Evolutionary conservation across 2,113 vertebrate species (phyloP), one percentile per base, ranked within the genome.

Genomic region (Grammomys dolichurus): DNA sequence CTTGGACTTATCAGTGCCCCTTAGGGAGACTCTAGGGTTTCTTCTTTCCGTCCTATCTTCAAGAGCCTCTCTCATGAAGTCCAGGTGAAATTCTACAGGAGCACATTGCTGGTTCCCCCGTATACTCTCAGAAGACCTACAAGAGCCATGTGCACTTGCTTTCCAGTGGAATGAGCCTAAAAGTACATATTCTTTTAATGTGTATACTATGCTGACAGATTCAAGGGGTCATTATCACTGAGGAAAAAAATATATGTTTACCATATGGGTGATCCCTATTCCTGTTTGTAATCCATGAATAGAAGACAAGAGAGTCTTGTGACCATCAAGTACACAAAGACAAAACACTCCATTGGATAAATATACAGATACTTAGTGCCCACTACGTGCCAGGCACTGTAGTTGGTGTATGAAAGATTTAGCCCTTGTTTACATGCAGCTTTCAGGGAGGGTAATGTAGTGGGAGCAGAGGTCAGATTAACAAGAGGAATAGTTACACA

Each of bases 81-180:
- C 93, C 86, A 94, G 77, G 48, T 94, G 70, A 98, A 95, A 87
- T 93, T 96, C 58, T 90, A 20, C 58, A 97, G 94, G 76, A 96
- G 87, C 58, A 92, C 87, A 28, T 96, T 90, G 97, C 95, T 87
- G 46, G 85, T 43, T 91, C 48, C 90, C 76, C 73, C 93, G 17
- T 63, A 24, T 80, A 93, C 69, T 94, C 98, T 98, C 94, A 98
- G 96, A 85, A 98, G 92, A 97, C 94, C 96, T 95, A 17, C 92
- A 97, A 95, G 63, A 78, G 96, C 92, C 48, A 91, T 95, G 94
- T 97, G 90, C 87, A 90, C 96, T 65, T 4, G 77, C 94, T 98
- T 98, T 97, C 95, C 96, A 51, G 76, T 97, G 80, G 89, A 98
- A 97, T 98, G 97, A 98, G 95, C 93, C 95, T 80, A 95, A 95